Percentiles rank a stretch among this genome's conserved stretches.
These are phyloP conservation scores for Austrofundulus limnaeus DNA, from an alignment of 2,113 vertebrate species.

Conservation along the genomic window DNA sequence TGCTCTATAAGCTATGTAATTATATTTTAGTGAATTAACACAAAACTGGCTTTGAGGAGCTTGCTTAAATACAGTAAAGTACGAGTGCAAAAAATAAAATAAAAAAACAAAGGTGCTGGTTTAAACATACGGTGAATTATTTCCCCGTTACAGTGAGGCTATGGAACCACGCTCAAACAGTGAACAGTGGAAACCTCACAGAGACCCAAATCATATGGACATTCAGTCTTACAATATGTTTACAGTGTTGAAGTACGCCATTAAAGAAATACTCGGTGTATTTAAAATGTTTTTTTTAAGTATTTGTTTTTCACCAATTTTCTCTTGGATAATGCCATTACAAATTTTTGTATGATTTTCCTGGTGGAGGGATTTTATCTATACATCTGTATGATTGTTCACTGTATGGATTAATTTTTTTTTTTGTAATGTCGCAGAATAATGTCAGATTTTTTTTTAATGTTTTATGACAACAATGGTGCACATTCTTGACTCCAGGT, in stretches of 20 bases:
- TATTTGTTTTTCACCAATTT: slow-evolving; percentile 86
- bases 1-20: slow-evolving; percentile 48
- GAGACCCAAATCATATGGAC: slow-evolving; percentile 74
- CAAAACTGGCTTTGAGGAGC: slow-evolving; percentile 26
- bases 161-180: slow-evolving; percentile 23
- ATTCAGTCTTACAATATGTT: slow-evolving; percentile 99
- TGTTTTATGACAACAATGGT: slow-evolving; percentile 81
- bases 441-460: slow-evolving; percentile 83
- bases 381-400: slow-evolving; percentile 89
- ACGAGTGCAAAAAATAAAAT: too few relatives aligned
- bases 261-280: slow-evolving; percentile 95
- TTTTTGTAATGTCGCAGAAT: slow-evolving; percentile 92
- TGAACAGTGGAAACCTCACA: slow-evolving; percentile 30
- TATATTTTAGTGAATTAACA: slow-evolving; percentile 32
- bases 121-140: slow-evolving; percentile 30
- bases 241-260: slow-evolving; percentile 99
- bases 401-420: slow-evolving; percentile 94
- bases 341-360: slow-evolving; percentile 79
- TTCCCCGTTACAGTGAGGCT: slow-evolving; percentile 32
- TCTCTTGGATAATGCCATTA: slow-evolving; percentile 91
- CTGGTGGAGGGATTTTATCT: slow-evolving; percentile 98
- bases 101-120: slow-evolving; percentile 43
- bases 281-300: slow-evolving; percentile 88
- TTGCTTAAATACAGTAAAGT: slow-evolving; percentile 40
- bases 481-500: slow-evolving; percentile 89